These are phyloP conservation scores for Limenitis camilla DNA, from an alignment of 2,888 invertebrate species.

Conservation along the genomic window DNA sequence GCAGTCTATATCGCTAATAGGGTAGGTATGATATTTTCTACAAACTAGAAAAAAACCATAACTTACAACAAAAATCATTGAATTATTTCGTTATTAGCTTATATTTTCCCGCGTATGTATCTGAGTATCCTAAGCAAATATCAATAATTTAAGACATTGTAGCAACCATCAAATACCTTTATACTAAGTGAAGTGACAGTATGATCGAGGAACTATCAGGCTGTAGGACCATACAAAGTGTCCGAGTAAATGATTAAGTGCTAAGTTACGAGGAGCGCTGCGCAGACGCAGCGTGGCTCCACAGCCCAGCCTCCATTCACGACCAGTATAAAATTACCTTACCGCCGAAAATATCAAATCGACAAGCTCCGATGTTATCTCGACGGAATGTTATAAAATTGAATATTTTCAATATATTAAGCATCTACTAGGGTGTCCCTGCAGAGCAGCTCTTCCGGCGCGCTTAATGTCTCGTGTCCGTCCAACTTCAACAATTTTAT, in stretches of 20 bases:
- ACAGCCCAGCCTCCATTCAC: constrained; percentile 53
- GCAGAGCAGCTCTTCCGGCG: constrained; percentile 55
- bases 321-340: constrained; percentile 63
- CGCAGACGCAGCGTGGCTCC: constrained; percentile 60
- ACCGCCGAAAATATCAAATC: constrained; percentile 73
- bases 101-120: too few species aligned
- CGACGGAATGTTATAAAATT: constrained; percentile 69
- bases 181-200: constrained; percentile 26
- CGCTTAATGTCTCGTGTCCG: constrained; percentile 31
- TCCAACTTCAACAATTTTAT: constrained; percentile 44
- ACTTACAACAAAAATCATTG: too few species aligned
- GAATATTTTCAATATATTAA: constrained; percentile 67
- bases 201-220: constrained; percentile 27
- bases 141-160: constrained; percentile 1
- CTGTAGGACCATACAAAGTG: constrained; percentile 56
- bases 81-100: too few species aligned
- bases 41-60: too few species aligned
- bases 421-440: constrained; percentile 45
- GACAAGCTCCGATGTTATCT: constrained; percentile 70
- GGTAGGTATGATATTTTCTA: too few species aligned
- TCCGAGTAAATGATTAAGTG: constrained; percentile 70
- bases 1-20: too few species aligned
- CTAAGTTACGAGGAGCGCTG: constrained; percentile 65
- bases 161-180: constrained; percentile 30
- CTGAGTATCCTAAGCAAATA: too few species aligned